These are phyloP conservation scores for Phacellophora camtschatica DNA, from an alignment of 30 jellyfish, hydroid and myxozoan genomes.

Conservation along the genomic window DNA sequence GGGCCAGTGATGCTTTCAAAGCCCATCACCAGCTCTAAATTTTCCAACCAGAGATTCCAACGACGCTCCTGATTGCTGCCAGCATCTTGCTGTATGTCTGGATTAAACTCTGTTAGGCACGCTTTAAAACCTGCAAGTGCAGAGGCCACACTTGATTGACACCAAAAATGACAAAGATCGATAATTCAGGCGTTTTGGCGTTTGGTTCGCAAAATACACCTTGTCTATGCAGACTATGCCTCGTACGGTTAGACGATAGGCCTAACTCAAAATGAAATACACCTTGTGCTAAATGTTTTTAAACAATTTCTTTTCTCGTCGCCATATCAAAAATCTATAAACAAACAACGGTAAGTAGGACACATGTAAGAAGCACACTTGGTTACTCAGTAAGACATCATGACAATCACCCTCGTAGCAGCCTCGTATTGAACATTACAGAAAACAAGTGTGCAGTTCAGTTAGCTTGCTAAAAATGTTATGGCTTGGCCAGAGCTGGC, in stretches of 20 bases:
- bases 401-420: too few relatives aligned
- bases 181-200: not conserved
- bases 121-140: too few relatives aligned
- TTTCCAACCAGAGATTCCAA: constrained; percentile 1
- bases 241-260: not conserved
- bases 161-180: not conserved
- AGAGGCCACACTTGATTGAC: not conserved
- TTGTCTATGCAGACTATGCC: not conserved
- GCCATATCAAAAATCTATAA: not conserved
- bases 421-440: too few relatives aligned
- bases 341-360: too few relatives aligned
- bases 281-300: not conserved
- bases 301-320: not conserved
- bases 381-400: too few relatives aligned
- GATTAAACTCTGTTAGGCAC: not conserved
- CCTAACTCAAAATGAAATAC: not conserved
- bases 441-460: too few relatives aligned
- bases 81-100: constrained; percentile 6
- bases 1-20: not conserved
- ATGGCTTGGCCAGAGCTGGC: too few relatives aligned
- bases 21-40: not conserved
- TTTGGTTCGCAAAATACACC: not conserved
- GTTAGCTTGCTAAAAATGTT: too few relatives aligned
- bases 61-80: not conserved
- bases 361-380: too few relatives aligned